These are phyloP conservation scores for Ichneumoninae sp. DNA, from an alignment of 2,888 invertebrate genomes.

Conservation along the genomic window DNA sequence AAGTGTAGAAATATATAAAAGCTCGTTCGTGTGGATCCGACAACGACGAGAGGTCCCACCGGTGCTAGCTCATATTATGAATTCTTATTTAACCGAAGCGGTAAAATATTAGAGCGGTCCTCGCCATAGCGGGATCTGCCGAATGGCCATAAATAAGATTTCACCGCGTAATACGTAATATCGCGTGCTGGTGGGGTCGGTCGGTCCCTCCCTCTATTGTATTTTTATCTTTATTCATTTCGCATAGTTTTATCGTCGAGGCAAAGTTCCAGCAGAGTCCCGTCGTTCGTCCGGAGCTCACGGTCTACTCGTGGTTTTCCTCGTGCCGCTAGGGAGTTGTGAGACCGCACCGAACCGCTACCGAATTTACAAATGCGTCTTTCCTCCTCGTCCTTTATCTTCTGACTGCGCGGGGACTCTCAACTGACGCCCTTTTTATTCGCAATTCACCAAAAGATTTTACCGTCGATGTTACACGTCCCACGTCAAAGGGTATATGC, in stretches of 20 bases:
- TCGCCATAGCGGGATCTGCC: constrained; percentile 62
- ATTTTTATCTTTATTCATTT: constrained; percentile 79
- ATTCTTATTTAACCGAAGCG: constrained; percentile 81
- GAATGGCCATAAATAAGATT: constrained; percentile 77
- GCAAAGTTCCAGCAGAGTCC: constrained; percentile 58
- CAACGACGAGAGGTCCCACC: constrained; percentile 46
- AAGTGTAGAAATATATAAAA: constrained; percentile 2
- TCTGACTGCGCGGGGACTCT: background rate
- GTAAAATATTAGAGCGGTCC: constrained; percentile 79
- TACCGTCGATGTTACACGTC: background rate
- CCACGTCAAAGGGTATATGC: background rate
- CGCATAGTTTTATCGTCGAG: constrained; percentile 77
- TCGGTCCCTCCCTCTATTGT: constrained; percentile 69
- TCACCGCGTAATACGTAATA: constrained; percentile 79
- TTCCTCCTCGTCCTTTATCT: constrained; percentile 34
- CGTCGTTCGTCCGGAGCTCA: constrained; percentile 46
- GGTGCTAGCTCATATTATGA: constrained; percentile 73
- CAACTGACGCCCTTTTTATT: background rate
- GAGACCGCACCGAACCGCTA: constrained; percentile 32
- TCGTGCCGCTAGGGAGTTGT: constrained; percentile 56
- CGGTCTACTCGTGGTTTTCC: constrained; percentile 36
- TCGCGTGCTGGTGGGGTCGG: constrained; percentile 69
- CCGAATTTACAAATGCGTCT: constrained; percentile 56
- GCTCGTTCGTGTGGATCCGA: constrained; percentile 56
- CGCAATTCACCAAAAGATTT: constrained; percentile 14